Conservation (phyloP, 2,797 vertebrate species). For the Microtus agrestis region DNA sequence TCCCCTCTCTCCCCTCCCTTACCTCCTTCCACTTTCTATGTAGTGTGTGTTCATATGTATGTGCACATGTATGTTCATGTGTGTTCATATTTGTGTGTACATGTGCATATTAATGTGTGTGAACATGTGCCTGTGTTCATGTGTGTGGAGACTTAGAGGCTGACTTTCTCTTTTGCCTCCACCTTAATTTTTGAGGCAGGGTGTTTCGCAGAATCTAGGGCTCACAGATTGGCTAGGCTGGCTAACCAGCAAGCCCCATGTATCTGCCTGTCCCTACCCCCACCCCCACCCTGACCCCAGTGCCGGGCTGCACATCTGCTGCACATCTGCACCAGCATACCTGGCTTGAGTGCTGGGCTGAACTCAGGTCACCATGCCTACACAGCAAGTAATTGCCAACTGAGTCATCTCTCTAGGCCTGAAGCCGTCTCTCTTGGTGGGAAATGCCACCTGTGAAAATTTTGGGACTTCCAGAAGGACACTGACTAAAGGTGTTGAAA, state of each 20-base stretch:
- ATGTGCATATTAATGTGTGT: no score
- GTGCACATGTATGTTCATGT: neutral
- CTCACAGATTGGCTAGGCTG: neutral
- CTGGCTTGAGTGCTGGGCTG: neutral
- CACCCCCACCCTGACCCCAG: neutral
- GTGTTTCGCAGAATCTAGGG: neutral
- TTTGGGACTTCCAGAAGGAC: neutral
- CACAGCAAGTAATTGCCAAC: neutral
- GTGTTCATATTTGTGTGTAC: neutral
- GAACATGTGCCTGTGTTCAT: neutral
- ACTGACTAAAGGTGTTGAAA: neutral
- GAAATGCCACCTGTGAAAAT: neutral
- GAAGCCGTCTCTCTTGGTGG: neutral
- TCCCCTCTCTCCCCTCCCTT: neutral
- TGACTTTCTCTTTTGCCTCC: neutral
- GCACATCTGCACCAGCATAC: neutral
- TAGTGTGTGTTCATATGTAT: neutral
- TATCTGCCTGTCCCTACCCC: neutral
- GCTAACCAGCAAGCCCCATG: neutral
- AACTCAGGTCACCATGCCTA: neutral
- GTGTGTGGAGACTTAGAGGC: neutral
- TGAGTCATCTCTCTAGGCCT: neutral
- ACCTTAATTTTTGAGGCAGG: neutral
- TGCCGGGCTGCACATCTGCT: neutral
- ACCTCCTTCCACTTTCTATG: neutral